Conservation (phyloP, 2,888 invertebrate genomes). For the Platycnemis pennipes region DNA sequence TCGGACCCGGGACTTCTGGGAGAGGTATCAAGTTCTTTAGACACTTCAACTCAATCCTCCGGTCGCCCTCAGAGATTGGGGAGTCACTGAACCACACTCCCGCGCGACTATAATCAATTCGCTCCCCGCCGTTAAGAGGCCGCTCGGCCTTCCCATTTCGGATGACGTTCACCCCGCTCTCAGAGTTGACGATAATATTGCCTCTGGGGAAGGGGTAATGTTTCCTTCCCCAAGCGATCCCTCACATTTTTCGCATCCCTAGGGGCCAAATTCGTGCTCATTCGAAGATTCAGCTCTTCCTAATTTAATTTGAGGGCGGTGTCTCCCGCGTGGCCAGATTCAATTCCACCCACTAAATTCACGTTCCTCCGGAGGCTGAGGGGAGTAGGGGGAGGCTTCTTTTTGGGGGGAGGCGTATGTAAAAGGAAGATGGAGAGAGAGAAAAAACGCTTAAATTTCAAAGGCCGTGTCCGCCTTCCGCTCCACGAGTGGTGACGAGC, state of each 20-base stretch:
- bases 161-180: not conserved
- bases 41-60: too few relatives aligned
- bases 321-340: constrained; percentile 24
- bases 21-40: too few relatives aligned
- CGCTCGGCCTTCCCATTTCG: not conserved
- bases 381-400: not conserved
- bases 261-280: not conserved
- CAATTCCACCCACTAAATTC: constrained; percentile 9
- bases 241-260: not conserved
- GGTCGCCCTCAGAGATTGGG: too few relatives aligned
- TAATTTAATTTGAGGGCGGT: constrained; percentile 10
- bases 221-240: not conserved
- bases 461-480: not conserved
- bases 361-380: not conserved
- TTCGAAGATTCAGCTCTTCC: not conserved
- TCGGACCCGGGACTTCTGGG: too few relatives aligned
- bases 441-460: not conserved
- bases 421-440: not conserved
- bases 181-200: not conserved
- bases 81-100: not conserved
- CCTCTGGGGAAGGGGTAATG: not conserved
- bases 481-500: not conserved
- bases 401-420: not conserved
- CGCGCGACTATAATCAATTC: not conserved
- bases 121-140: not conserved